These are phyloP conservation scores for Craseonycteris thonglongyai DNA, from an alignment of 2,113 vertebrate genomes.

Conservation along the genomic window DNA sequence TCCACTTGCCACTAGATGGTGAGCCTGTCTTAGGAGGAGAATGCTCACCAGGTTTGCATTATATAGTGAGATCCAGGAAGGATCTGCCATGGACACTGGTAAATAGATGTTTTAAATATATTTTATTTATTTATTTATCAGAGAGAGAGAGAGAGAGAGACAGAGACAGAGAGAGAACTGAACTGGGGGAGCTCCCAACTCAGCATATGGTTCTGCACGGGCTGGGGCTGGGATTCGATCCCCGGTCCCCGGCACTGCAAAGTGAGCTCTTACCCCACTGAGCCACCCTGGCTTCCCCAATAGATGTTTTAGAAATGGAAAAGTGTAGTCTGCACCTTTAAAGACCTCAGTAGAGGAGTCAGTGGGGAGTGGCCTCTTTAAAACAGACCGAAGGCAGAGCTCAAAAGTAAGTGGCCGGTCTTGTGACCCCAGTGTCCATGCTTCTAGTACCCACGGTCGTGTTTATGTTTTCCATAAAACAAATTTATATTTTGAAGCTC, in stretches of 20 bases:
- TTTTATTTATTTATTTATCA: no score
- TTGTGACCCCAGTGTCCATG: background rate
- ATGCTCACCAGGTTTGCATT: background rate
- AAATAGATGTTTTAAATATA: background rate
- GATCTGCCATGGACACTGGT: fast-evolving
- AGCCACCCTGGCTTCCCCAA: no score
- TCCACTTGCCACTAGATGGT: background rate
- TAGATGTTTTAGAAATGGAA: background rate
- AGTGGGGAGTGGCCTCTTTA: background rate
- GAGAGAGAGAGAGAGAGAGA: no score
- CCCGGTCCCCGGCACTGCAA: no score
- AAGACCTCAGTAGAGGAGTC: background rate
- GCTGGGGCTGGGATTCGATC: no score
- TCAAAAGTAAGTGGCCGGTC: background rate
- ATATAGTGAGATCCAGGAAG: background rate
- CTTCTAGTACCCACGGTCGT: background rate
- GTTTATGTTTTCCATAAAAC: background rate
- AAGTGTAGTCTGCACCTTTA: background rate
- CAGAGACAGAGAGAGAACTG: no score
- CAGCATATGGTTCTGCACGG: no score
- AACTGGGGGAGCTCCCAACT: no score
- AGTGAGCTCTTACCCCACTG: no score
- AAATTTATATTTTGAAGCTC: background rate
- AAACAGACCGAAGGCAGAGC: background rate
- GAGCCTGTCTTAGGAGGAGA: background rate